These are phyloP conservation scores for Tenthredo mesomela DNA, from an alignment of 2,888 invertebrate genomes.

Conservation along the genomic window DNA sequence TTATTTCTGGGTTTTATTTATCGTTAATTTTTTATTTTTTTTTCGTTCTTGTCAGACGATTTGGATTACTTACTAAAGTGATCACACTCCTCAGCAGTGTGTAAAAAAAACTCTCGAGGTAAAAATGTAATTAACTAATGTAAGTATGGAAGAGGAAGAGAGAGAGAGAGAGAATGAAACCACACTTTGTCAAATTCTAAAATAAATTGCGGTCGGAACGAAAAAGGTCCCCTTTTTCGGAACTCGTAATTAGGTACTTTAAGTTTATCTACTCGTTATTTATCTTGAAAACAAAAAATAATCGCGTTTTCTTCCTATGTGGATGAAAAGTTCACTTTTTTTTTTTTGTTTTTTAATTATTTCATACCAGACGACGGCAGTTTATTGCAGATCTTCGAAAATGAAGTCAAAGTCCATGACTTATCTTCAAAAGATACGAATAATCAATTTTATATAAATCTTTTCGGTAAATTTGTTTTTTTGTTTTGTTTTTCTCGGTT, in stretches of 20 bases:
- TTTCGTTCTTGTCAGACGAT: background rate
- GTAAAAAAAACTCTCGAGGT: background rate
- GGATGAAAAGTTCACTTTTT: background rate
- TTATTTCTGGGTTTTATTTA: background rate
- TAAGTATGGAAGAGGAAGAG: background rate
- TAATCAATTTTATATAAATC: no score
- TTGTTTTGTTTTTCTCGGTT: no score
- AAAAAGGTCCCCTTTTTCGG: background rate
- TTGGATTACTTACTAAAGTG: background rate
- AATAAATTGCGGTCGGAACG: background rate
- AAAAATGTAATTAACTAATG: conserved; percentile 11
- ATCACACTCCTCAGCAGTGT: background rate
- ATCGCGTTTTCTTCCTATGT: background rate
- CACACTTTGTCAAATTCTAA: background rate
- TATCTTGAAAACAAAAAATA: background rate
- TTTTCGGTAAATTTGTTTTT: no score
- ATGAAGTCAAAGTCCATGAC: background rate
- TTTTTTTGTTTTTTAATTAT: background rate
- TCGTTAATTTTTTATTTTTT: background rate
- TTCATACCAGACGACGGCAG: background rate
- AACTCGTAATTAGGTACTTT: background rate
- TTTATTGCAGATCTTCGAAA: background rate
- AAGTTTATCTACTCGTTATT: background rate
- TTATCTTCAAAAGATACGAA: background rate
- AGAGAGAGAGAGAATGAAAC: background rate